Evolutionary conservation across 2,797 vertebrate species (phyloP), one percentile per base, ranked within the genome.

Genomic region (Morus bassanus): DNA sequence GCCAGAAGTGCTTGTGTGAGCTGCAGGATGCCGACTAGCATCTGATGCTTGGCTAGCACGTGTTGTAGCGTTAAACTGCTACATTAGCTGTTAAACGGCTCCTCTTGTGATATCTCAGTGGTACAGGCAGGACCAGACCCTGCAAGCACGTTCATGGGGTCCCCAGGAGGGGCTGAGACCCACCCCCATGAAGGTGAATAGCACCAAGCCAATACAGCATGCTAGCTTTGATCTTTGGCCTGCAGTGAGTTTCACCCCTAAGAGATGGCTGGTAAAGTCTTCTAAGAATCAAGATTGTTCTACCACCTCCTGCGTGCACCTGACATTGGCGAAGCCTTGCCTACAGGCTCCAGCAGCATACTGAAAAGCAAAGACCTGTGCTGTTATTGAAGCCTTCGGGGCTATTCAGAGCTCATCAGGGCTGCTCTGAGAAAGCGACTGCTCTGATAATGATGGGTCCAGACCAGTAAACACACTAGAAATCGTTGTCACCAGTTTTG

Each of bases 291-390:
- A 33, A 75, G 24, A 50, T 8, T 43, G 39, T 67, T 88, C n/a
- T 57, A 18, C 12, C 60, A 69, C 5, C 10, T 67, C 37, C 27
- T 10, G n/a, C 7, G 17, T 31, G n/a, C 0, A 0, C 31, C 35
- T 31, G 18, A 45, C 2, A 2, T 3, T 51, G 67, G 48, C 2
- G 3, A 68, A 91, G 21, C 11, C 23, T 60, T 28, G 60, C 30
- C 23, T 11, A 27, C 1, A 22, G 23, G 18, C 10, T 82, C 41
- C 59, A 56, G 39, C 35, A 82, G 43, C 50, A 41, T 7, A 25
- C 0, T 11, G 16, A 65, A 54, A 91, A 68, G n/a, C 41, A 89
- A 70, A 6, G 60, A 24, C 7, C 46, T n/a, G 10, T 56, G 46
- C n/a, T 63, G 30, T 19, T 56, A 3, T 2, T 48, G 57, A 57